A percentile compares a stretch with the other conserved stretches of the same genome.
Evolutionary conservation across 2,888 invertebrate species (phyloP).

Genomic region (Ophion slaviceki): DNA sequence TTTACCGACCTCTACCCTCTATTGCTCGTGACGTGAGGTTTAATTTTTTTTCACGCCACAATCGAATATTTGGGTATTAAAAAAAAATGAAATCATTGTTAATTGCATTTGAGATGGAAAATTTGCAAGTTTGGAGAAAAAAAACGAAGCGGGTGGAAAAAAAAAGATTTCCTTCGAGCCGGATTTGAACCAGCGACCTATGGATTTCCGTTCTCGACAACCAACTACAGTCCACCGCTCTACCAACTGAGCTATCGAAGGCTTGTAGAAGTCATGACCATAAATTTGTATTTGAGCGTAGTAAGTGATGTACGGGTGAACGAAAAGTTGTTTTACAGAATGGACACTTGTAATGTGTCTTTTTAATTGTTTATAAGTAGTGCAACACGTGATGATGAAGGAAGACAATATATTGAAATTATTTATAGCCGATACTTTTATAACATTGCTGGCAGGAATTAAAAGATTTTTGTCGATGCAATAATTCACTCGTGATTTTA

Average conservation of each 20-base stretch:
- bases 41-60: background rate
- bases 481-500: too few species aligned
- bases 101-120: background rate
- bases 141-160: slow-evolving; percentile 24
- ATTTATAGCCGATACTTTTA: too few species aligned
- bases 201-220: slow-evolving; percentile 76
- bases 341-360: background rate
- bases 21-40: background rate
- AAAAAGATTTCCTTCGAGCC: slow-evolving; percentile 80
- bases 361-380: background rate
- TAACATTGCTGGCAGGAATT: too few species aligned
- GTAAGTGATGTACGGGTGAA: background rate
- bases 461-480: too few species aligned
- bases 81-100: background rate
- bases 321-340: too few species aligned
- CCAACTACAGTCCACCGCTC: slow-evolving; percentile 83
- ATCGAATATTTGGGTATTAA: background rate
- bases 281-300: background rate
- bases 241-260: slow-evolving; percentile 83
- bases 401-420: too few species aligned
- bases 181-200: slow-evolving; percentile 83
- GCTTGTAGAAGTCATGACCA: slow-evolving; percentile 1
- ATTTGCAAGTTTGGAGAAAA: background rate
- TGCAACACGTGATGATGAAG: too few species aligned
- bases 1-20: slow-evolving; percentile 80